Base-by-base conservation (phyloP, 2,888 invertebrate species). In the Rhingia campestris region DNA sequence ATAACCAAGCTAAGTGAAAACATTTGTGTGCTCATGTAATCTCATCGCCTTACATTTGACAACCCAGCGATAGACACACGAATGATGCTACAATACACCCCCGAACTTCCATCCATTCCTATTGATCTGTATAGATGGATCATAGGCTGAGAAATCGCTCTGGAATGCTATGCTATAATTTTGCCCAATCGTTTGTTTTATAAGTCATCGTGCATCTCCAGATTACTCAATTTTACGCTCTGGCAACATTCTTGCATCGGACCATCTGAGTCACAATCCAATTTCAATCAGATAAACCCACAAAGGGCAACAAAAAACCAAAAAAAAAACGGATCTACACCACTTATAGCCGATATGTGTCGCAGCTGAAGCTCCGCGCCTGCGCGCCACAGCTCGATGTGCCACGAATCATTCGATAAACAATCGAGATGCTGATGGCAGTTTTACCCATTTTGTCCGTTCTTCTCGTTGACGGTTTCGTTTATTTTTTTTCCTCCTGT, bases 231-330 rank as follows among this genome's bases (percentile, higher is more conserved):
- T n/a, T n/a, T 33, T 4, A 7, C 22, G 33, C 4, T 3, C 70
- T 70, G 70, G 64, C 64, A 79, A 72, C 59, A 53, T 45, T 10
- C 45, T 30, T 12, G 0, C 6, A 9, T 5, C 61, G 30, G 33
- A 41, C 12, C 74, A 53, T 63, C 59, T 66, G 74, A 66, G 30
- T 64, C 69, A 69, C 10, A 45, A 74, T 80, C 74, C 75, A 70
- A 69, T 66, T 80, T 75, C 74, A 43, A 84, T 84, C 84, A 75
- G 84, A 84, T 84, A 80, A 80, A 12, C 59, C 64, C 41, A 61
- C 35, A 12, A 43, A 58, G 45, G 22, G 35, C 12, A 41, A 59
- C 22, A 54, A 32, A 64, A 66, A 58, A 22, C 22, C 22, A 22
- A 22, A 22, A 12, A 45, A 10, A 59, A 56, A 43, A 47, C 69